Base-by-base conservation (phyloP, 1,140 invertebrate species). In the Thaumetopoea pityocampa region DNA sequence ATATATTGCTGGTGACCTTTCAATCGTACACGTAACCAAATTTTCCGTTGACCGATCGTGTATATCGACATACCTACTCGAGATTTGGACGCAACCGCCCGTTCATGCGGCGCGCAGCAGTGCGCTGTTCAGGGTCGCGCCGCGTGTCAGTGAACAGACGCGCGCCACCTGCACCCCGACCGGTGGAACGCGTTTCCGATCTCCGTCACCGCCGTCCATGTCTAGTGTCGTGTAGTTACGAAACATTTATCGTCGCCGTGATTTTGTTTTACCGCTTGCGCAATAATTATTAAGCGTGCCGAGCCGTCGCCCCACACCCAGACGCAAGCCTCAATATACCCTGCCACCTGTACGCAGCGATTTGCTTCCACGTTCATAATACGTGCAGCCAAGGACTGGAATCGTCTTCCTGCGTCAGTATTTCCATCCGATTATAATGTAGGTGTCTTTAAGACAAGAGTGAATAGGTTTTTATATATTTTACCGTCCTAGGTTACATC, bases 181-280 rank as follows among this genome's bases (percentile, higher is more conserved):
- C 60, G 63, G 70, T 72, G 36, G 11, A 34, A 58, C 67, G 18
- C 54, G 69, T 72, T 66, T 37, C 43, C 41, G 33, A n/a, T n/a
- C n/a, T n/a, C n/a, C n/a, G n/a, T n/a, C n/a, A 49, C 45, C 46
- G 27, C 48, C 30, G 26, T 54, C 50, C 47, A 17, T 9, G 34
- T 36, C 43, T 49, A 40, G 29, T 36, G 48, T 29, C 35, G 42
- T 48, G 38, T 46, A 56, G 55, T 79, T 78, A 72, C 70, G 61
- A 74, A 73, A 73, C 61, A n/a, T n/a, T n/a, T 68, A 69, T 60
- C 45, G 47, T 23, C 44, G 44, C 26, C 53, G 52, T 67, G 50
- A 66, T 67, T 69, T 67, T 69, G 65, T 71, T 65, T 64, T 56
- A 62, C 54, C 38, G 46, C 56, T 73, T 73, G 61, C 58, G 67